Base-by-base conservation (phyloP, 2,888 invertebrate genomes). In the Perithous albicinctus region DNA sequence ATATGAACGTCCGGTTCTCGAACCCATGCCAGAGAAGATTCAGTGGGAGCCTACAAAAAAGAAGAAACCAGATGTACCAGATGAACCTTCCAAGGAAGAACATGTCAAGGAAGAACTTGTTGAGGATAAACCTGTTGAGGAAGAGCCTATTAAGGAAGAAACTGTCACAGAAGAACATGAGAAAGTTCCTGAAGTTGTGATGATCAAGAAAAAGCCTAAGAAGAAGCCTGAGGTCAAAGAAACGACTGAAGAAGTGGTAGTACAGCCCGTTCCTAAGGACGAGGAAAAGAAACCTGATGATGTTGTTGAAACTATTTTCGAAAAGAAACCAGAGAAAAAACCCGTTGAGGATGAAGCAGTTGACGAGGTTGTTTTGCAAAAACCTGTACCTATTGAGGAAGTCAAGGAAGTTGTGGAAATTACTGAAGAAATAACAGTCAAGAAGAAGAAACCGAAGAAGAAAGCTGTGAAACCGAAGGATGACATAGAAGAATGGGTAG, bases 121-220 rank as follows among this genome's bases (percentile, higher is more conserved):
- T 69, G 86, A 86, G 70, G 83, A 78, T 83, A 84, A 67, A 48
- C 77, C 82, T 29, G 38, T 59, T 2, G 15, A 84, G 81, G 82
- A 84, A 46, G 84, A 85, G 46, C 79, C 83, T 18, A 43, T 54
- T 10, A 80, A 85, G 70, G 82, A 84, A 63, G 84, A 85, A 32
- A 76, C 78, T 32, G 90, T 90, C 85, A 90, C 90, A 67, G 93
- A 93, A 35, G 90, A 90, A 84, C 93, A 93, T 51, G 93, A 93
- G 86, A 93, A 94, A 86, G 91, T 93, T 66, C 93, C 93, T 12
- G 79, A 83, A 43, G 84, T 92, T n/a, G 93, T 93, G 87, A 80
- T 26, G 1, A 69, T 73, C 86, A 90, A 85, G 89, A 92, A 86
- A 85, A 87, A 78, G 78, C 86, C 66, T 87, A 92, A 88, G 48